These are phyloP conservation scores for Parauchenoglanis punctatus DNA, from an alignment of 2,797 vertebrate genomes.

Conservation along the genomic window DNA sequence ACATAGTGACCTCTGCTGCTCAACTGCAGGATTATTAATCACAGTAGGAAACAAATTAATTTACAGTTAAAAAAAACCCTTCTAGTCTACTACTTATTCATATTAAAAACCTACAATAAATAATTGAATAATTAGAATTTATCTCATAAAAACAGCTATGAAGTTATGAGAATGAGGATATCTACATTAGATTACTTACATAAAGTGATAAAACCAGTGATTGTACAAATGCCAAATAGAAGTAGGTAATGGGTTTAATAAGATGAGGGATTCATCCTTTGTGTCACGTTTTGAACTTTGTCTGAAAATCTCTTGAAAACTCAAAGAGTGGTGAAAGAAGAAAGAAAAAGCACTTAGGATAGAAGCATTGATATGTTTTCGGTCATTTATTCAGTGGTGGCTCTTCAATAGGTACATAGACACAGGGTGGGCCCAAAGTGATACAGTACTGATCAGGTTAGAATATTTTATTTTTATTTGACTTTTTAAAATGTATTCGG, in stretches of 20 bases:
- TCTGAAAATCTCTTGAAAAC: neutral
- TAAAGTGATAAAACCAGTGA: neutral
- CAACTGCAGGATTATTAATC: neutral
- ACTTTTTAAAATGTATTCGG: too few relatives aligned
- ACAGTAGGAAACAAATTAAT: neutral
- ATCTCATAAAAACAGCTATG: too few relatives aligned
- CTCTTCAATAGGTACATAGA: neutral
- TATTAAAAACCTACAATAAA: neutral
- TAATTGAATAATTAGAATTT: neutral
- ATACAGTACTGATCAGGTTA: too few relatives aligned
- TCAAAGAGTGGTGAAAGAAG: neutral
- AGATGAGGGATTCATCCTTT: neutral
- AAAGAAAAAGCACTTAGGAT: neutral
- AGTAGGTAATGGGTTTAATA: neutral
- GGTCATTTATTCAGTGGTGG: neutral
- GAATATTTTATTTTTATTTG: too few relatives aligned
- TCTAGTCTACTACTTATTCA: neutral
- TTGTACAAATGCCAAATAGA: neutral
- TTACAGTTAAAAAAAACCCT: neutral
- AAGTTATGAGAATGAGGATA: neutral
- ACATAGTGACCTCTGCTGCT: slow-evolving; percentile 48
- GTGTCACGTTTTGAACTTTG: neutral
- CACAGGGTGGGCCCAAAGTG: too few relatives aligned
- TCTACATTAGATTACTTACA: neutral
- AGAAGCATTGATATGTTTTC: neutral